Evolutionary conservation across 2,888 invertebrate species (phyloP).

Genomic region (Diadegma fenestrale): DNA sequence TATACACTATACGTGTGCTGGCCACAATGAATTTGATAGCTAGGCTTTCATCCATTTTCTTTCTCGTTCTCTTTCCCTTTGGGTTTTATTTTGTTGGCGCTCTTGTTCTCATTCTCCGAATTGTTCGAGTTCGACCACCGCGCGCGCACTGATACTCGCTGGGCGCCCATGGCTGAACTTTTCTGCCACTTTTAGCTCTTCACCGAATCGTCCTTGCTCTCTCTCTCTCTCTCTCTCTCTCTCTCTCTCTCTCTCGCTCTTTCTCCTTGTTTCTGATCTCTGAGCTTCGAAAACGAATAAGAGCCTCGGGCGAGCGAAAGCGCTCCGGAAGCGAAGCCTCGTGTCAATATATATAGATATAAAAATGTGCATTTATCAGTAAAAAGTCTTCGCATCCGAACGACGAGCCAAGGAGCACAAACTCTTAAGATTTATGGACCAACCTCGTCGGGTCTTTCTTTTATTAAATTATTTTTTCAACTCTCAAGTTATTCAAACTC

Average conservation of each 20-base stretch:
- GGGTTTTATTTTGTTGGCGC: slow-evolving; percentile 28
- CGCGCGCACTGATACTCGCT: slow-evolving; percentile 39
- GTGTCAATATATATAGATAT: slow-evolving; percentile 13
- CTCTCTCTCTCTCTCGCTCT: too few relatives aligned
- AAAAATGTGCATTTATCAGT: slow-evolving; percentile 50
- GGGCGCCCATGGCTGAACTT: slow-evolving; percentile 50
- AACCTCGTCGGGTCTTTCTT: slow-evolving; percentile 11
- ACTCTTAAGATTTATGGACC: slow-evolving; percentile 47
- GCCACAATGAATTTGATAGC: slow-evolving; percentile 42
- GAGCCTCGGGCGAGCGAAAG: slow-evolving; percentile 47
- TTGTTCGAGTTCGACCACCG: slow-evolving; percentile 41
- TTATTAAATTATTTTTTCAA: slow-evolving; percentile 19
- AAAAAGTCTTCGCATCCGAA: slow-evolving; percentile 30
- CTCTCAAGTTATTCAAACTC: not conserved
- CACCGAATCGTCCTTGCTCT: not conserved
- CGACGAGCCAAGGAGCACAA: slow-evolving; percentile 25
- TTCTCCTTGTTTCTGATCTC: slow-evolving; percentile 47
- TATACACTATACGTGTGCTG: slow-evolving; percentile 23
- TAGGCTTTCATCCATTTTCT: slow-evolving; percentile 31
- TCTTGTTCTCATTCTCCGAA: slow-evolving; percentile 41
- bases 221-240: slow-evolving; percentile 40
- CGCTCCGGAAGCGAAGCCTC: slow-evolving; percentile 39
- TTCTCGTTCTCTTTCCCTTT: slow-evolving; percentile 19
- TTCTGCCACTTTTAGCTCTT: slow-evolving; percentile 51
- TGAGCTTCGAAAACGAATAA: slow-evolving; percentile 54